Evolutionary conservation across 2,113 vertebrate genomes (phyloP).

Genomic region (Fregetta grallaria): DNA sequence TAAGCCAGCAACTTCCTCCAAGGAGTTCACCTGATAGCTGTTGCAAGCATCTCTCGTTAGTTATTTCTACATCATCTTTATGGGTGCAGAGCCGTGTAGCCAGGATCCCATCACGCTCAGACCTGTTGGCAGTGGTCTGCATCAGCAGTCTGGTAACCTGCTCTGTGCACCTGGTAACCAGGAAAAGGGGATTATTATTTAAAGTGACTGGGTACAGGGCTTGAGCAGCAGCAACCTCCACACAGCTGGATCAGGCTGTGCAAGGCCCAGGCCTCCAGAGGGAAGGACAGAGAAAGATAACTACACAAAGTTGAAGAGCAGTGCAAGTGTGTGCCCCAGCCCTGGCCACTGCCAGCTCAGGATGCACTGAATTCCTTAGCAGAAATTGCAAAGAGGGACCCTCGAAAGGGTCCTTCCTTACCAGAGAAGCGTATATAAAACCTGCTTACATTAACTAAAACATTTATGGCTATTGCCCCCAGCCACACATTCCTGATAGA

Average conservation of each 20-base stretch:
- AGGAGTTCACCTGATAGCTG: conserved; percentile 82
- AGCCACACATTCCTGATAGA: not conserved
- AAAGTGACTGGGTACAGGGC: not conserved
- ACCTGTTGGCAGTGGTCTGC: conserved; percentile 79
- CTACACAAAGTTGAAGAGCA: not conserved
- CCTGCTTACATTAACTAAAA: not conserved
- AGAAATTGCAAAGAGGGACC: not conserved
- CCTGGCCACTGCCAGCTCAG: not conserved
- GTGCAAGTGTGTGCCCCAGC: not conserved
- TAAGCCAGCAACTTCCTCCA: not conserved
- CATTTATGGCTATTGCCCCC: not conserved
- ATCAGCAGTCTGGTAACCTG: conserved; percentile 83
- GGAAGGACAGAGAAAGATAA: not conserved
- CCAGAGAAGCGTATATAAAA: not conserved
- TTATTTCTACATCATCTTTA: conserved; percentile 93
- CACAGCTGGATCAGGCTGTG: not conserved
- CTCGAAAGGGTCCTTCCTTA: not conserved
- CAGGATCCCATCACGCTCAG: conserved; percentile 89
- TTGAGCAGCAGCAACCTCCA: not conserved
- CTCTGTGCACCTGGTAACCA: conserved; percentile 82
- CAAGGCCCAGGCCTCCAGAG: not conserved
- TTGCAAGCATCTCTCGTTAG: conserved; percentile 83
- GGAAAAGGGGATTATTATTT: not conserved
- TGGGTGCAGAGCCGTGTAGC: conserved; percentile 96
- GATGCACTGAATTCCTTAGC: not conserved